Percentiles rank a stretch among this genome's conserved stretches.
These are phyloP conservation scores for Pandemis heparana DNA, from an alignment of 2,888 invertebrate genomes.

Conservation along the genomic window DNA sequence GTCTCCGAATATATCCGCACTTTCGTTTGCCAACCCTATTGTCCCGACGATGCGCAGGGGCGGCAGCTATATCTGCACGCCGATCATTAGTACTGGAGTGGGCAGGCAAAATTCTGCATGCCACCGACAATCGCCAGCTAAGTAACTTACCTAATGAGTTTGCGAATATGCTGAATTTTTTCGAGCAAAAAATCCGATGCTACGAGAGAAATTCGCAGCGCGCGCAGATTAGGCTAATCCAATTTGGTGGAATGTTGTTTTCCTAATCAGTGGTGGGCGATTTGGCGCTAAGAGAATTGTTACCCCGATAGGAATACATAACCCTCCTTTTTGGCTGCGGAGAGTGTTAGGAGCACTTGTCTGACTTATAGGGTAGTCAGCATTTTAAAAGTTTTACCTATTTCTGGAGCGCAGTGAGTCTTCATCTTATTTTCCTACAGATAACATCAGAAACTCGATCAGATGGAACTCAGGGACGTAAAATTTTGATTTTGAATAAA, in stretches of 20 bases:
- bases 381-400: neutral
- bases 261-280: constrained; percentile 27
- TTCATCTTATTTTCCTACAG: no score
- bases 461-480: no score
- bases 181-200: constrained; percentile 28
- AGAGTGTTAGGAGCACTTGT: neutral
- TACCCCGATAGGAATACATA: neutral
- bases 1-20: neutral
- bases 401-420: no score
- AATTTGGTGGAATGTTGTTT: constrained; percentile 41
- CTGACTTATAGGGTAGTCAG: neutral
- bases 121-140: constrained; percentile 65
- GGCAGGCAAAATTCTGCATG: constrained; percentile 72
- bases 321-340: neutral
- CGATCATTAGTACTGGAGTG: constrained; percentile 71
- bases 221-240: constrained; percentile 27
- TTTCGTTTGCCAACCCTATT: constrained; percentile 63
- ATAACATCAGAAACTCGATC: no score
- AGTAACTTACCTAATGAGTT: constrained; percentile 55
- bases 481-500: no score
- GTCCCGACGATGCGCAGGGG: constrained; percentile 57
- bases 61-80: constrained; percentile 66
- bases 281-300: neutral
- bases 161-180: constrained; percentile 49
- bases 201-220: constrained; percentile 19